Percentiles rank a stretch among this genome's conserved stretches.
Evolutionary conservation across 2,797 vertebrate genomes (phyloP).

Genomic region (Bovichtus diacanthus): DNA sequence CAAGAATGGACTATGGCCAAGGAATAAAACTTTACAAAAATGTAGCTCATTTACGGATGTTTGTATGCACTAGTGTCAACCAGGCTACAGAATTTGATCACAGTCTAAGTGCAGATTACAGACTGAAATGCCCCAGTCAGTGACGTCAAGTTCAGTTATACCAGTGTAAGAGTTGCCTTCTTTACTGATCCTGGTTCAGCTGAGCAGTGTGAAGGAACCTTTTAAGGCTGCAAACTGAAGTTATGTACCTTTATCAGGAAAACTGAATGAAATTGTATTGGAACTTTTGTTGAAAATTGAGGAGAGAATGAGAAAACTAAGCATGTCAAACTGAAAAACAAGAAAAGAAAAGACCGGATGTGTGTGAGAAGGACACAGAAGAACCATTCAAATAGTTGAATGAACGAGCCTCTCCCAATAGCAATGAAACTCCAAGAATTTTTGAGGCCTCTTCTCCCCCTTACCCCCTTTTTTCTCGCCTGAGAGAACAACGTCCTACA

Average conservation of each 20-base stretch:
- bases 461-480: not conserved
- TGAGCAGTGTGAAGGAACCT: not conserved
- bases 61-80: not conserved
- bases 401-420: not conserved
- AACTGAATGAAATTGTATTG: not conserved
- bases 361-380: not conserved
- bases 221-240: not conserved
- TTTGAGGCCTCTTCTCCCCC: not conserved
- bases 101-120: conserved; percentile 4
- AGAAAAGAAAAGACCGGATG: not conserved
- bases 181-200: not conserved
- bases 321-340: not conserved
- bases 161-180: no score
- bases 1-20: not conserved
- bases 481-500: conserved; percentile 35
- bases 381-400: conserved; percentile 7
- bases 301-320: no score
- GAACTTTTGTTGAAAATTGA: no score
- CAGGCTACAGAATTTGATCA: not conserved
- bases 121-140: not conserved
- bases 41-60: not conserved
- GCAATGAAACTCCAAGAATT: not conserved
- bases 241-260: not conserved
- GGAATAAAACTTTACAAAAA: not conserved
- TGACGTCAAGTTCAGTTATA: not conserved